Conservation (phyloP, 2,113 vertebrate species). For the Diglossa brunneiventris region DNA sequence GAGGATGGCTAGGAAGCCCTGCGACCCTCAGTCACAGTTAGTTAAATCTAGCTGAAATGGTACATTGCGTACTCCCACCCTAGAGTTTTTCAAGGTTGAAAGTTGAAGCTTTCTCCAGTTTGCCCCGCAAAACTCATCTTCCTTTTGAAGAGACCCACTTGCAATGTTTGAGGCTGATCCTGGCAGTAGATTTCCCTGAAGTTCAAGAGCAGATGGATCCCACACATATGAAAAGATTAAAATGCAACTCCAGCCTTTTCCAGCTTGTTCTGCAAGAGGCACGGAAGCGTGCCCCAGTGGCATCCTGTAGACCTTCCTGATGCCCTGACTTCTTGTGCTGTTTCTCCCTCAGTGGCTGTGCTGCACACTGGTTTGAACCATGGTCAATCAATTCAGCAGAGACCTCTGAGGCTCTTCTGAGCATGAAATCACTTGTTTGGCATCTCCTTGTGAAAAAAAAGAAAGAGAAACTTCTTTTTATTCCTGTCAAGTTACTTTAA, state of each 20-base stretch:
- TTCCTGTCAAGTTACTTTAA: background rate
- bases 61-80: background rate
- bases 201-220: background rate
- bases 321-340: background rate
- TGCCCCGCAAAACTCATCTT: background rate
- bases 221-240: background rate
- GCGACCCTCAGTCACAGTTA: background rate
- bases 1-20: background rate
- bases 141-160: background rate
- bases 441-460: background rate
- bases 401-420: background rate
- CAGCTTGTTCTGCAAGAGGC: background rate
- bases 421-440: background rate
- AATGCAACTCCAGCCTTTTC: background rate
- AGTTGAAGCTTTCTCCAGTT: background rate
- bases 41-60: background rate
- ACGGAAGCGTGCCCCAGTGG: background rate
- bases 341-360: conserved; percentile 47
- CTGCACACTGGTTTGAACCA: conserved; percentile 35
- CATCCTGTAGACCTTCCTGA: background rate
- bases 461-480: background rate
- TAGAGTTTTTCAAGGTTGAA: background rate
- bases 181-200: background rate
- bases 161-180: background rate
- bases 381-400: background rate